Conservation (phyloP, 2,888 invertebrate genomes). For the Caenorhabditis sp. region DNA sequence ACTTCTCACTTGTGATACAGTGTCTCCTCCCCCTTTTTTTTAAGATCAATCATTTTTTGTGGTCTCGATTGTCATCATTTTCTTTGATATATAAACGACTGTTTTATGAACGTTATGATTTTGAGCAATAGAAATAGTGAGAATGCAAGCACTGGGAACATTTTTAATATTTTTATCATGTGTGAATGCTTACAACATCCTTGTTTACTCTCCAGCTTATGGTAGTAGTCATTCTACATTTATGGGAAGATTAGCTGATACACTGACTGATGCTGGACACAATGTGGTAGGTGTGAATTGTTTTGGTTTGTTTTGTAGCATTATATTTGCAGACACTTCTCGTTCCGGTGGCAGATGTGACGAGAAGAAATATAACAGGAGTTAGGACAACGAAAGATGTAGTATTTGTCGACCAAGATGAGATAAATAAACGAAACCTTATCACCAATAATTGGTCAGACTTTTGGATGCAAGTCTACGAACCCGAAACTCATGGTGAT, state of each 20-base stretch:
- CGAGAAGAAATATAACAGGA: background rate
- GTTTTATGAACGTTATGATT: background rate
- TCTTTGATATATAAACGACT: background rate
- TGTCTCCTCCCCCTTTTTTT: too few relatives aligned
- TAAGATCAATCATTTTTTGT: background rate
- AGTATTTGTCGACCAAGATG: background rate
- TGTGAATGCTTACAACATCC: conserved; percentile 19
- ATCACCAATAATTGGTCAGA: background rate
- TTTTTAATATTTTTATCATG: background rate
- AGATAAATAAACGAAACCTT: background rate
- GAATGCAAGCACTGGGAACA: background rate
- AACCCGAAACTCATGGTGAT: too few relatives aligned
- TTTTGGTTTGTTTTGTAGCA: too few relatives aligned
- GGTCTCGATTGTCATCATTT: background rate
- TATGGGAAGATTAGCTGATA: conserved; percentile 40
- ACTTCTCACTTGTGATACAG: too few relatives aligned
- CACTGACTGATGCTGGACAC: conserved; percentile 38
- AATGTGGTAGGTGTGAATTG: conserved; percentile 36
- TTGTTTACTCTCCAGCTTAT: conserved; percentile 40
- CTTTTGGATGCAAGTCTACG: background rate
- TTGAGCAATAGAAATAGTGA: background rate
- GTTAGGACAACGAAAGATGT: background rate
- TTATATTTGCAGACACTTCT: background rate
- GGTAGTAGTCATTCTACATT: conserved; percentile 43
- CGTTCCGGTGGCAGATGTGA: background rate